phyloP scores from a whole-genome alignment of 2,888 invertebrate genomes.

The Willowsia nigromaculata region DNA sequence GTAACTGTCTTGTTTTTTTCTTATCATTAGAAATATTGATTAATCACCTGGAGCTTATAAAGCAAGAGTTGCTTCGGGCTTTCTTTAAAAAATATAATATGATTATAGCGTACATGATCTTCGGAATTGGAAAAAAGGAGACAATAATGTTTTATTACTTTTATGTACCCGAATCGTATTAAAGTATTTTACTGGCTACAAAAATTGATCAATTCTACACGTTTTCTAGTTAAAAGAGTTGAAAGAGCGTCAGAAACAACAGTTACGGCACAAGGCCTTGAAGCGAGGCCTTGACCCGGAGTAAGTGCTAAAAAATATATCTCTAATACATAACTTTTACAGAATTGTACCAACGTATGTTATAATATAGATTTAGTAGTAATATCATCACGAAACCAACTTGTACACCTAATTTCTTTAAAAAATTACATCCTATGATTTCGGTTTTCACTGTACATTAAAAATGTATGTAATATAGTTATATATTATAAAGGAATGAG shows the following conservation, averaged over 20 bases:
- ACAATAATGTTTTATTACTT: background rate
- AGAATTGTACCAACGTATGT: conserved; percentile 5
- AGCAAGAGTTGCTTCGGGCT: background rate
- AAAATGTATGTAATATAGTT: background rate
- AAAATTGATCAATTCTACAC: background rate
- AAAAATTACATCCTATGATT: conserved; percentile 4
- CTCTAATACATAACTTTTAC: background rate
- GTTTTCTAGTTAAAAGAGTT: conserved; percentile 94
- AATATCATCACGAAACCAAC: conserved; percentile 12
- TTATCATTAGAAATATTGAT: background rate
- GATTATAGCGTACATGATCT: background rate
- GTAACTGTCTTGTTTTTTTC: conserved; percentile 17
- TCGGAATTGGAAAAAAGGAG: background rate
- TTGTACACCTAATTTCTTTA: conserved; percentile 1
- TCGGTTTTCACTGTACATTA: conserved; percentile 8
- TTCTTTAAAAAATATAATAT: background rate
- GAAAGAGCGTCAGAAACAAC: conserved; percentile 99
- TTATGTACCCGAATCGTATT: background rate
- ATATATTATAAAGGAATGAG: conserved; percentile 11
- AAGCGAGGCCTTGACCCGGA: conserved; percentile 98
- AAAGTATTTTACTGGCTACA: background rate
- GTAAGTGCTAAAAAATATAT: conserved; percentile 79
- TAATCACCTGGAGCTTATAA: background rate
- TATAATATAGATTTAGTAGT: background rate
- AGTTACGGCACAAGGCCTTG: conserved; percentile 97